Evolutionary conservation across 2,113 vertebrate genomes (phyloP), one percentile per base, ranked within the genome.

Genomic region (Illadopsis cleaveri): DNA sequence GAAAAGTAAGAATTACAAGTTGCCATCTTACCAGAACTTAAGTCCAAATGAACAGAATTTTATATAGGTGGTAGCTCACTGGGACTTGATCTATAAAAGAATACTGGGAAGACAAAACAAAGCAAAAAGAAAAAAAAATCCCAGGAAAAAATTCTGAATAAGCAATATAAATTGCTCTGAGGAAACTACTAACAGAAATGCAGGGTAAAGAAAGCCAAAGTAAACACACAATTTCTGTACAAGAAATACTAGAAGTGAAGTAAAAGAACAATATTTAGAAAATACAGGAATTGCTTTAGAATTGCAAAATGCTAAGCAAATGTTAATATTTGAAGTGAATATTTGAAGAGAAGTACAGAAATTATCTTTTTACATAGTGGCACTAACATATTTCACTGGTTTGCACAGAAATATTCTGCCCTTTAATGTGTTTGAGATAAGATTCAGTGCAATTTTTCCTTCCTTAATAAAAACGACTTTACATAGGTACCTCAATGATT

Each of bases 191-290:
- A 42, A 50, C 5, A 80, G 51, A 90, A 86, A 61, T 33, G 20
- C 25, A 35, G 37, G 28, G 53, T 65, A 70, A 91, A 81, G 51
- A 80, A 75, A 17, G 33, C 54, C 73, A 90, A 66, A 20, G 51
- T 33, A 88, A 90, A 82, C 12, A 47, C 19, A 45, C 51, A 73
- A 31, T 27, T 85, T 53, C 22, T 23, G 42, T 25, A 82, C 33
- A 81, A 95, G 42, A 96, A 95, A 88, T 66, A 78, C 33, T 37
- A 89, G 50, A 79, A 90, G 50, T 62, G 54, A 87, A 88, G 35
- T 19, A 81, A 65, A 83, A 71, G 30, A 82, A 79, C 24, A 88
- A 27, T 25, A 64, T 53, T 68, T 84, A 56, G 66, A 93, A 94
- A 83, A 80, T 3, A 86, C 7, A 86, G 60, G n/a, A 94, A 57